Conservation (phyloP, 2,888 invertebrate species). For the Tiphia femorata region DNA sequence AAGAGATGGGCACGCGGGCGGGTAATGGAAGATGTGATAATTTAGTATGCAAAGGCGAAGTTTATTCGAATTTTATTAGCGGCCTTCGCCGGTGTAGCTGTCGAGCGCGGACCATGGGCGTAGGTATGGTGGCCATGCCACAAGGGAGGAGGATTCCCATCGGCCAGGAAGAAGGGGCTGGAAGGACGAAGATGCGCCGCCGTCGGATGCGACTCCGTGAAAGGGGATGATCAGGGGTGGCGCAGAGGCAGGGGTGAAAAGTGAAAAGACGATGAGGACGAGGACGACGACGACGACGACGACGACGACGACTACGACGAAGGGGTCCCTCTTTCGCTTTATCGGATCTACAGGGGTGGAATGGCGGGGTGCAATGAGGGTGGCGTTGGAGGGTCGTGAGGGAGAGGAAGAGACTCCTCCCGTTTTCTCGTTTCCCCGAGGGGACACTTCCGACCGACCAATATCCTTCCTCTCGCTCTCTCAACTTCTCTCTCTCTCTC, state of each 20-base stretch:
- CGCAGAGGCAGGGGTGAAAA: conserved; percentile 18
- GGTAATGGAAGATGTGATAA: conserved; percentile 68
- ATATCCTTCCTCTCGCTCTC: conserved; percentile 54
- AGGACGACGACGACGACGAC: no score
- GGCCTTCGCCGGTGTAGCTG: conserved; percentile 58
- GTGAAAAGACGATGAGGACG: neutral
- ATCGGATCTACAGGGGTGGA: conserved; percentile 52
- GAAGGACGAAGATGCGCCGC: no score
- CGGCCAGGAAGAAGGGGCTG: no score
- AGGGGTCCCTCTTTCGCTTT: conserved; percentile 62
- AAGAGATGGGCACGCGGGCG: conserved; percentile 23
- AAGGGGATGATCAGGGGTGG: no score
- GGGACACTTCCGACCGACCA: conserved; percentile 69
- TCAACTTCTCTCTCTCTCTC: conserved; percentile 11
- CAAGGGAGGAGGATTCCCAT: no score
- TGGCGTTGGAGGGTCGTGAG: conserved; percentile 3
- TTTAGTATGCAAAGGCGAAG: conserved; percentile 68
- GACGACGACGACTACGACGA: no score
- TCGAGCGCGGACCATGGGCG: conserved; percentile 55
- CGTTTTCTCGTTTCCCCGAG: conserved; percentile 66
- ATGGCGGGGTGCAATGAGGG: conserved; percentile 4
- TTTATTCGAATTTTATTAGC: conserved; percentile 70
- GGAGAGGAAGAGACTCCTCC: conserved; percentile 42
- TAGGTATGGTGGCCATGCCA: conserved; percentile 44
- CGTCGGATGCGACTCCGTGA: no score